Evolutionary conservation across 2,797 vertebrate species (phyloP), one percentile per base, ranked within the genome.

Genomic region (Chelidonichthys spinosus): DNA sequence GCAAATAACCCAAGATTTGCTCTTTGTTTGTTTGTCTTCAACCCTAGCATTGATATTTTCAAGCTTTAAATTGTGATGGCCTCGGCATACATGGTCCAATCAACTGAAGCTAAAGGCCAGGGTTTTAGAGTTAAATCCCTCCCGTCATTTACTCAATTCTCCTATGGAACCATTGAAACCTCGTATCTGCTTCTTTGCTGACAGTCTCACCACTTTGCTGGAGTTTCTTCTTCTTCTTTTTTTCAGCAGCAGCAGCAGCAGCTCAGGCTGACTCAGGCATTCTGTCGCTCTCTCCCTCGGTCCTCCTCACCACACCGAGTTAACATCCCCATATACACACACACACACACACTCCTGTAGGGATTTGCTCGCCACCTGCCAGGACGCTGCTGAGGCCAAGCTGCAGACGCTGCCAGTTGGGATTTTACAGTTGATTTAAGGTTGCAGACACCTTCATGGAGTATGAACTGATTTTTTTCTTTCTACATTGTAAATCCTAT

Each of bases 321-420:
- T 63, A 67, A 55, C 40, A 43, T 70, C 61, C 25, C 25, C 4
- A 25, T 25, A 25, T 25, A 25, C 25, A 25, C 25, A 25, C 40
- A 44, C 35, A 10, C 11, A 43, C 7, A 25, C n/a, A 35, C 58
- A 40, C 61, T 47, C 42, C 37, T 53, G 2, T 54, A 54, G 44
- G 60, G 49, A 63, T 63, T 66, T 53, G n/a, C 18, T 49, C 13
- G 17, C 42, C 33, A 62, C 49, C 52, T 68, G 69, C 58, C 70
- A 61, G 18, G 14, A n/a, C 62, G 14, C 14, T 0, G 25, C 35
- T 37, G 50, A 17, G 37, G 25, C 37, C 56, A 61, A 61, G 18
- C 17, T 54, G 47, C 36, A 44, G 35, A 52, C 3, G 7, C 17
- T 25, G 52, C 15, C 14, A 36, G 36, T 33, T 43, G 49, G 5